Percentiles rank a stretch among this genome's conserved stretches.
Evolutionary conservation across 64 coral and sea anemone genomes (phyloP).

Genomic region (Cladopsammia gracilis): DNA sequence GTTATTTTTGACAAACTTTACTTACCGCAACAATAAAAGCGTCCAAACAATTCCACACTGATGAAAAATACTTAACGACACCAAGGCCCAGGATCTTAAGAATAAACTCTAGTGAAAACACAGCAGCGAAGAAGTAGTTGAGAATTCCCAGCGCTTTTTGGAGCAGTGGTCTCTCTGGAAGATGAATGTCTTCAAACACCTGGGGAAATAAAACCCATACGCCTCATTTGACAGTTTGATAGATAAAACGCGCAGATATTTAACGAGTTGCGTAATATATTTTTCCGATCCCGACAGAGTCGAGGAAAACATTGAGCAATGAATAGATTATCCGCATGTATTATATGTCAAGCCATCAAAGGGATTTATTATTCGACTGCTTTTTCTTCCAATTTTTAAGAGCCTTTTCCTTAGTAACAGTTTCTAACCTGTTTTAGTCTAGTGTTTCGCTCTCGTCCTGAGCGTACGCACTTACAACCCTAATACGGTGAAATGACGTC

Average conservation of each 20-base stretch:
- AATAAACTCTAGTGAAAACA: constrained; percentile 75
- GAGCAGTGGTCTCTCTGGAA: constrained; percentile 65
- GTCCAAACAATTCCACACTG: constrained; percentile 93
- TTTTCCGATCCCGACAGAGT: no score
- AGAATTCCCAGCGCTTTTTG: constrained; percentile 65
- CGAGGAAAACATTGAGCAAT: no score
- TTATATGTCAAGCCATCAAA: no score
- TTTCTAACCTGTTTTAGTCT: no score
- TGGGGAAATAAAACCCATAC: not conserved
- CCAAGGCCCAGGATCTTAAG: constrained; percentile 88
- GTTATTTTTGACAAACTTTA: not conserved
- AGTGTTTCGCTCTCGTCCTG: no score
- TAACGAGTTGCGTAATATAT: no score
- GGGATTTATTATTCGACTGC: no score
- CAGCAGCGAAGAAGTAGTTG: constrained; percentile 82
- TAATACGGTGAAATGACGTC: no score
- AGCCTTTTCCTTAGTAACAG: no score
- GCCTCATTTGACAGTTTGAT: not conserved
- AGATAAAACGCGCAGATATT: not conserved
- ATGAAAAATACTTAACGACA: constrained; percentile 78
- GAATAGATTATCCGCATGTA: no score
- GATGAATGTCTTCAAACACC: constrained; percentile 90
- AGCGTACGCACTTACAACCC: no score
- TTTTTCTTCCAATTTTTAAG: no score
- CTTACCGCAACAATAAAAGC: constrained; percentile 82